A percentile compares a stretch with the other conserved stretches of the same genome.
Conservation (phyloP, 2,888 invertebrate species). For the Tuberolachnus salignus region DNA sequence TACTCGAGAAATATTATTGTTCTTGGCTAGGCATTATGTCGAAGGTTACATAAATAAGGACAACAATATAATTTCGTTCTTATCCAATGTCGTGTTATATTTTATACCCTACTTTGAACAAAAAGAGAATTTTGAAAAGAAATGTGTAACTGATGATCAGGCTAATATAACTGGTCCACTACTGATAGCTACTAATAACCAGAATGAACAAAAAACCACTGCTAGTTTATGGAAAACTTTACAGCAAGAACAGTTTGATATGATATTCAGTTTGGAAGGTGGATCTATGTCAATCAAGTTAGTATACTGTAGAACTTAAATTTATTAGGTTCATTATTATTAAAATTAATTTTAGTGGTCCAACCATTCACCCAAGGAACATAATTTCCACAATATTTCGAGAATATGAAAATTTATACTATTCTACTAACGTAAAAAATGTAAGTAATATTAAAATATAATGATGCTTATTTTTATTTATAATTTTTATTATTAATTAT, state of each 20-base stretch:
- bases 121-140: slow-evolving; percentile 63
- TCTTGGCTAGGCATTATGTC: slow-evolving; percentile 81
- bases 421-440: slow-evolving; percentile 35
- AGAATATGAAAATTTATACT: slow-evolving; percentile 30
- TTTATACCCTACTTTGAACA: slow-evolving; percentile 75
- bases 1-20: slow-evolving; percentile 81
- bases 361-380: slow-evolving; percentile 46
- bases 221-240: slow-evolving; percentile 72
- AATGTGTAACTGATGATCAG: slow-evolving; percentile 58
- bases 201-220: slow-evolving; percentile 63
- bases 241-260: slow-evolving; percentile 64
- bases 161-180: slow-evolving; percentile 58
- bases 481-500: background rate
- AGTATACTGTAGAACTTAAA: background rate
- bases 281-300: slow-evolving; percentile 60
- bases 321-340: background rate
- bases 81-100: slow-evolving; percentile 78
- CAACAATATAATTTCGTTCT: slow-evolving; percentile 69
- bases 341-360: slow-evolving; percentile 33
- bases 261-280: slow-evolving; percentile 60
- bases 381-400: slow-evolving; percentile 10
- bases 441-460: slow-evolving; percentile 17
- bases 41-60: slow-evolving; percentile 75
- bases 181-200: slow-evolving; percentile 58
- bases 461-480: background rate